phyloP scores from a whole-genome alignment of 2,113 vertebrate genomes.

The Scomber colias region DNA sequence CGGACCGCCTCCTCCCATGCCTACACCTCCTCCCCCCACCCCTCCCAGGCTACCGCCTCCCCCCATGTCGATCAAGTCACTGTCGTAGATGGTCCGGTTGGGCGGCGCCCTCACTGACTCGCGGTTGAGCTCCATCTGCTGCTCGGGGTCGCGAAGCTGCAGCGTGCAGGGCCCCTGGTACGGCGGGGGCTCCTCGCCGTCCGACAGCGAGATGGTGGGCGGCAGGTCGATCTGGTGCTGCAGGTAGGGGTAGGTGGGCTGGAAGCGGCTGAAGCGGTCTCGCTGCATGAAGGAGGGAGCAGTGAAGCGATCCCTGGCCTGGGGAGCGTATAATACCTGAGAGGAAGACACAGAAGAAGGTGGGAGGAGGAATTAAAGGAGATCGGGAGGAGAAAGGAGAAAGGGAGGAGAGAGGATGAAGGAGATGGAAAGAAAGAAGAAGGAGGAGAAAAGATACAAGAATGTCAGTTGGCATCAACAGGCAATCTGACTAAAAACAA shows the following conservation, averaged over 20 bases:
- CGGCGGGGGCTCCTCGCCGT: slow-evolving; percentile 95
- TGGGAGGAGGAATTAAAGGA: not conserved
- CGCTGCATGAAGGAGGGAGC: slow-evolving; percentile 93
- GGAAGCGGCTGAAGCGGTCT: slow-evolving; percentile 96
- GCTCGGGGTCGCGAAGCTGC: slow-evolving; percentile 96
- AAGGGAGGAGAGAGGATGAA: not conserved
- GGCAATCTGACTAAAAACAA: not conserved
- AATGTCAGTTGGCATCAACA: not conserved
- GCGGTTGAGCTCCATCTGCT: slow-evolving; percentile 98
- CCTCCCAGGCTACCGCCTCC: slow-evolving; percentile 78
- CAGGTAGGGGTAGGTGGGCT: slow-evolving; percentile 97
- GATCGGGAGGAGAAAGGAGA: too few relatives aligned
- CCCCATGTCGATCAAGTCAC: slow-evolving; percentile 94
- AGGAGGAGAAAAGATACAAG: not conserved
- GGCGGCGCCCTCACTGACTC: slow-evolving; percentile 97
- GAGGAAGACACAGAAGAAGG: slow-evolving; percentile 17
- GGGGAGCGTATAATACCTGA: slow-evolving; percentile 92
- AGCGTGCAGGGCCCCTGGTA: slow-evolving; percentile 96
- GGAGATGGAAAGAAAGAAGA: slow-evolving; percentile 12
- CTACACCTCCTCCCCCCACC: slow-evolving; percentile 45
- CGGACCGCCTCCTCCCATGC: slow-evolving; percentile 85
- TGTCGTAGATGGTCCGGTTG: slow-evolving; percentile 98
- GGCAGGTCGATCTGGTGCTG: slow-evolving; percentile 98
- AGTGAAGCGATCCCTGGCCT: slow-evolving; percentile 91
- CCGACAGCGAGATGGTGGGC: slow-evolving; percentile 96